A percentile compares a stretch with the other conserved stretches of the same genome.
phyloP scores from a whole-genome alignment of 2,113 vertebrate species.

The Neopipo cinnamomea region DNA sequence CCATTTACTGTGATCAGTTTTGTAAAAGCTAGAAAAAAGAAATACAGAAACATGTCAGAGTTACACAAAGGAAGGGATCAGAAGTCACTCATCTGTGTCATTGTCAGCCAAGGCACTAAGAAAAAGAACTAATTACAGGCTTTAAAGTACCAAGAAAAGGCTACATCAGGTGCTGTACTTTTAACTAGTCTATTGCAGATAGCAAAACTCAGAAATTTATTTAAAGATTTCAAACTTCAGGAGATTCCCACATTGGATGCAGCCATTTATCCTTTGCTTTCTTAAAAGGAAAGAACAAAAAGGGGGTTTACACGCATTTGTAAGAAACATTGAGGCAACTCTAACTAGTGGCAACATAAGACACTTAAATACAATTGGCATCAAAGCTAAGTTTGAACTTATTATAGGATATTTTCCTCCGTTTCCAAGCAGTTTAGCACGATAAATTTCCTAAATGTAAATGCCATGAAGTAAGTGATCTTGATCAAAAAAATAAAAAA shows the following conservation, averaged over 20 bases:
- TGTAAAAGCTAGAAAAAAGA: constrained; percentile 87
- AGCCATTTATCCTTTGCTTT: background rate
- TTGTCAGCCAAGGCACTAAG: background rate
- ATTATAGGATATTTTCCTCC: background rate
- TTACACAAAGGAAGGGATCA: background rate
- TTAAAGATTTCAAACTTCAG: background rate
- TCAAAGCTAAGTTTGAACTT: background rate
- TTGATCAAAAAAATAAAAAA: background rate
- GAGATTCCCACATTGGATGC: background rate
- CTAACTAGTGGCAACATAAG: background rate
- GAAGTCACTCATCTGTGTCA: background rate
- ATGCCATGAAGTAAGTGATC: background rate
- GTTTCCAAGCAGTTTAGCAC: background rate
- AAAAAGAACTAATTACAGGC: background rate
- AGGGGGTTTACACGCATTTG: background rate
- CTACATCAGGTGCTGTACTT: background rate
- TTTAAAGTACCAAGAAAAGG: background rate
- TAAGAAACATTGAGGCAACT: background rate
- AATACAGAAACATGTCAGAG: background rate
- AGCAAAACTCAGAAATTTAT: background rate
- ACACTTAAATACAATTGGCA: background rate
- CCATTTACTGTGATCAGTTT: constrained; percentile 99
- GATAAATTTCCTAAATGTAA: background rate
- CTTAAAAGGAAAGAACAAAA: background rate
- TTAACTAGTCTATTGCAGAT: background rate